These are phyloP conservation scores for Camelus bactrianus DNA, from an alignment of 2,113 vertebrate genomes.

Conservation along the genomic window DNA sequence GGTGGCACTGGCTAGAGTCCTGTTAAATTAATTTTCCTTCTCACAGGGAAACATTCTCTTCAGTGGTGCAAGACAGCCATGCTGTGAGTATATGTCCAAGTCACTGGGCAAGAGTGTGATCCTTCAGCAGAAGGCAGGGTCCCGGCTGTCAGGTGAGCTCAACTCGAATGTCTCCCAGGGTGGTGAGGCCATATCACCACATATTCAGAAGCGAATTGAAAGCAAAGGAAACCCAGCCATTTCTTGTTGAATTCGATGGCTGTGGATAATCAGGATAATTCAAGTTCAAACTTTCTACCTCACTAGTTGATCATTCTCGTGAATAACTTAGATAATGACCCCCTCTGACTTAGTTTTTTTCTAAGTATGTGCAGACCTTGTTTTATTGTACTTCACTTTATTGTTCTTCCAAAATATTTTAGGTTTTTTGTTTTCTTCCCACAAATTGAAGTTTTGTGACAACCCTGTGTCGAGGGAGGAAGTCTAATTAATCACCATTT, in stretches of 20 bases:
- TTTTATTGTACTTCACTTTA: neutral
- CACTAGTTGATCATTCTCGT: neutral
- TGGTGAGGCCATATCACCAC: accelerated
- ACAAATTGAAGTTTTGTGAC: neutral
- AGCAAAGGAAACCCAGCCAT: neutral
- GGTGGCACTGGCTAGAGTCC: neutral
- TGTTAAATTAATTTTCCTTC: neutral
- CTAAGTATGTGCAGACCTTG: neutral
- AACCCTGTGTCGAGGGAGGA: neutral
- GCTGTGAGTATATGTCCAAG: neutral
- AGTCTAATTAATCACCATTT: neutral
- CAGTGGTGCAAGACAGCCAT: neutral
- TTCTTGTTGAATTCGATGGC: neutral
- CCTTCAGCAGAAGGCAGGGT: neutral
- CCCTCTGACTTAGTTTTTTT: neutral
- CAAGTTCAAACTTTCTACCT: neutral
- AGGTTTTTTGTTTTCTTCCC: neutral
- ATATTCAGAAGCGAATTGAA: neutral
- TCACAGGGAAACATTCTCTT: neutral
- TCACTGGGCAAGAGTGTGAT: neutral
- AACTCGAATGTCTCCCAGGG: neutral
- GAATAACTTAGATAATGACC: neutral
- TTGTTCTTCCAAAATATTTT: neutral
- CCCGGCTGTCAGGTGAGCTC: neutral
- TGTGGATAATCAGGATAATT: neutral